phyloP scores from a whole-genome alignment of 2,888 invertebrate species.

The Pheosia tremula region DNA sequence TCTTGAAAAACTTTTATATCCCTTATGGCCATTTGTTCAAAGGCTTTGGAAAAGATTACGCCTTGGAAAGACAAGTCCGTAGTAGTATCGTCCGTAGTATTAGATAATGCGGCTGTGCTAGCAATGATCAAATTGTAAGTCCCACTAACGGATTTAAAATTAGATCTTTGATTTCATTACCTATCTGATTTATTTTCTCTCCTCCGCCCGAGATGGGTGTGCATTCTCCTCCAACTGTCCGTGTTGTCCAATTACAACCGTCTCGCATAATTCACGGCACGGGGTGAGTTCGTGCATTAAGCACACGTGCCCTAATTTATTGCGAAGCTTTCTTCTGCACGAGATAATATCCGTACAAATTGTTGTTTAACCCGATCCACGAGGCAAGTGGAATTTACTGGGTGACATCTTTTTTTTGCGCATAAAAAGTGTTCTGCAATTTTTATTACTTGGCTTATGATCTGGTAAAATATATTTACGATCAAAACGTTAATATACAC shows the following conservation, averaged over 20 bases:
- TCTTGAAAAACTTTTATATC: no score
- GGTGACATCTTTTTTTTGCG: background rate
- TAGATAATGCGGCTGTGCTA: no score
- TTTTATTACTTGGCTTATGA: no score
- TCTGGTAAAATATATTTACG: no score
- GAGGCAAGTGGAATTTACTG: background rate
- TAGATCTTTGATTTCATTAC: background rate
- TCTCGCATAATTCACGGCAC: conserved; percentile 5
- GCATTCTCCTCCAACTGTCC: background rate
- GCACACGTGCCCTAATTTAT: background rate
- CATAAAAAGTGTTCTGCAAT: no score
- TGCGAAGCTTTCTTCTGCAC: background rate
- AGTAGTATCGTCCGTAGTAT: no score
- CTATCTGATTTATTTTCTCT: background rate
- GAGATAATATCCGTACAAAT: conserved; percentile 3
- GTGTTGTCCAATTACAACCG: background rate
- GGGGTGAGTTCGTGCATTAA: conserved; percentile 2
- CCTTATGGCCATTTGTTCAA: no score
- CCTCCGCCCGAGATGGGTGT: background rate
- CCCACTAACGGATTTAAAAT: no score
- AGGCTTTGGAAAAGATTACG: no score
- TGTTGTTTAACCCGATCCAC: background rate
- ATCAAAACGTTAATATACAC: no score
- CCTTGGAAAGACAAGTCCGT: no score
- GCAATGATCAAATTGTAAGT: no score